Conservation (phyloP, 2,888 invertebrate genomes). For the Synanthedon andrenaeformis region DNA sequence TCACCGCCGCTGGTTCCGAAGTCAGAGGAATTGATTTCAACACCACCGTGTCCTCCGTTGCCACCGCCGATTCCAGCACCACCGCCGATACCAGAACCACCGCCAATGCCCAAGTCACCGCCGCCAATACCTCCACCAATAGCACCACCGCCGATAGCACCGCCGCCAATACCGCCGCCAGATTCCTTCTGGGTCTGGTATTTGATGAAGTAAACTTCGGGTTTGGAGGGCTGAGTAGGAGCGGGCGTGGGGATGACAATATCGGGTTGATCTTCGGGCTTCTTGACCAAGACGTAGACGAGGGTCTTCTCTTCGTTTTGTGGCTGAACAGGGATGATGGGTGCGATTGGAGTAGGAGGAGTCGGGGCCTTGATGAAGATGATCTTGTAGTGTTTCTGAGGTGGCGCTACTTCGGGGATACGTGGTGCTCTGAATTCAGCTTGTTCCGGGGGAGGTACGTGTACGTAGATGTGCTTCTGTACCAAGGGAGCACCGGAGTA, state of each 20-base stretch:
- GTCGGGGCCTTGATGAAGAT: slow-evolving; percentile 94
- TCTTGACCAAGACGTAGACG: slow-evolving; percentile 90
- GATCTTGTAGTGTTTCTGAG: slow-evolving; percentile 92
- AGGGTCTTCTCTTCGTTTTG: slow-evolving; percentile 91
- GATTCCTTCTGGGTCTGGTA: slow-evolving; percentile 78
- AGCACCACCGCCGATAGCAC: slow-evolving; percentile 35
- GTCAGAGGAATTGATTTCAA: slow-evolving; percentile 37
- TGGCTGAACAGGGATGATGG: slow-evolving; percentile 82
- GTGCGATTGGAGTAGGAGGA: slow-evolving; percentile 83
- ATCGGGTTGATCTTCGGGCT: slow-evolving; percentile 86
- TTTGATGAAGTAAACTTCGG: slow-evolving; percentile 91
- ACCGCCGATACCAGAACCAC: slow-evolving; percentile 27
- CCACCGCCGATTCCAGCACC: slow-evolving; percentile 22
- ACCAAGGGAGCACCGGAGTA: slow-evolving; percentile 73
- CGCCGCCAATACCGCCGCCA: slow-evolving; percentile 52
- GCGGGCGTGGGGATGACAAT: slow-evolving; percentile 81
- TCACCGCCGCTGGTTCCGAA: slow-evolving; percentile 42
- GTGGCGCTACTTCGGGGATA: slow-evolving; percentile 75
- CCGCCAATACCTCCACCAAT: slow-evolving; percentile 34
- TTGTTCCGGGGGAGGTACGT: slow-evolving; percentile 91
- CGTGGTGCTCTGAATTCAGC: slow-evolving; percentile 76
- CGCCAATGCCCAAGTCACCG: slow-evolving; percentile 27
- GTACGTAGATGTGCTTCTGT: slow-evolving; percentile 90
- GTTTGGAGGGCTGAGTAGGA: slow-evolving; percentile 88
- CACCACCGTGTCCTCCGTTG: slow-evolving; percentile 34